Conservation (phyloP, 2,888 invertebrate species). For the Peribatodes rhomboidaria region DNA sequence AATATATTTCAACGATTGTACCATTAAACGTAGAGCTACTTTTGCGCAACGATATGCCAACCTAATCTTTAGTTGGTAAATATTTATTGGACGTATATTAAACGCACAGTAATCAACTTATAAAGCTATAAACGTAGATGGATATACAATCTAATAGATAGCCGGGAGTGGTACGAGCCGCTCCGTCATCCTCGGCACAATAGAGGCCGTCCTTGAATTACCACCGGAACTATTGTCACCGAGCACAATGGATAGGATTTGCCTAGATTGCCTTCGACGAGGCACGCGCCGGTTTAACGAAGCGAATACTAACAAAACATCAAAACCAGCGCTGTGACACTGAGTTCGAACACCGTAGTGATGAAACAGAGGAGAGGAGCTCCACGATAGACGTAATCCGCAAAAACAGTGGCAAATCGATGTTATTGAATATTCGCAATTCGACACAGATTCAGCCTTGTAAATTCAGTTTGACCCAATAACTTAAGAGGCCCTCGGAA, state of each 20-base stretch:
- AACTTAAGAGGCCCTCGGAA: conserved; percentile 48
- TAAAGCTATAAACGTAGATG: conserved; percentile 30
- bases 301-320: conserved; percentile 56
- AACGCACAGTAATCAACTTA: not conserved
- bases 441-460: conserved; percentile 39
- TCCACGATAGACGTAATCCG: conserved; percentile 20
- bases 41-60: conserved; percentile 13
- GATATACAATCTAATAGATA: conserved; percentile 39
- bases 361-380: conserved; percentile 4
- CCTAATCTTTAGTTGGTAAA: conserved; percentile 40
- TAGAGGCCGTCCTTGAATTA: conserved; percentile 80
- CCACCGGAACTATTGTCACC: conserved; percentile 79
- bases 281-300: conserved; percentile 70
- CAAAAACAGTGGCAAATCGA: conserved; percentile 36
- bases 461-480: conserved; percentile 48
- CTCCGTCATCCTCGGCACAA: conserved; percentile 66
- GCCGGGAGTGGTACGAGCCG: conserved; percentile 56
- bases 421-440: conserved; percentile 44
- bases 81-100: conserved; percentile 40
- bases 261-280: conserved; percentile 68
- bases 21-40: conserved; percentile 25
- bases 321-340: conserved; percentile 36
- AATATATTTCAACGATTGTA: conserved; percentile 19
- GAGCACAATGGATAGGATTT: conserved; percentile 79
- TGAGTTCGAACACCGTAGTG: conserved; percentile 24